Evolutionary conservation across 2,888 invertebrate genomes (phyloP).

Genomic region (Tetropium fuscum): DNA sequence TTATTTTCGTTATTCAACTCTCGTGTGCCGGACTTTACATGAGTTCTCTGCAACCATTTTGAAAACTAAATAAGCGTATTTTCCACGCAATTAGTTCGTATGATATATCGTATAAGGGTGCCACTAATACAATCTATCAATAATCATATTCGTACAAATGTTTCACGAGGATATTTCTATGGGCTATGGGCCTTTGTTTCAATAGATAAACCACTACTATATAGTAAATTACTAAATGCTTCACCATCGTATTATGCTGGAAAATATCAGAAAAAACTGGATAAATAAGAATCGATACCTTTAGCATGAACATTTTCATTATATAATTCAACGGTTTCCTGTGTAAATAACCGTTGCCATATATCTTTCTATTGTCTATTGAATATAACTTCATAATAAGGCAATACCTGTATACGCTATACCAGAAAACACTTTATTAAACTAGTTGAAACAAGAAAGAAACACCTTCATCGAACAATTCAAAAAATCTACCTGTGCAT

Average conservation of each 20-base stretch:
- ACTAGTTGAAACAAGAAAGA: conserved; percentile 46
- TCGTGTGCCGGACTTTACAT: too few relatives aligned
- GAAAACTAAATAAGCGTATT: too few relatives aligned
- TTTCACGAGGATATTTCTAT: too few relatives aligned
- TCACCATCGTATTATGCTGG: not conserved
- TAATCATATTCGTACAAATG: too few relatives aligned
- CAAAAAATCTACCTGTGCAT: conserved; percentile 49
- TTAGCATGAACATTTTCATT: not conserved
- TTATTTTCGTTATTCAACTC: too few relatives aligned
- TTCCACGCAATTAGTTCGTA: too few relatives aligned
- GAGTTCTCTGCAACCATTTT: too few relatives aligned
- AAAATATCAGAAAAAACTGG: not conserved
- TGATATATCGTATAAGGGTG: too few relatives aligned
- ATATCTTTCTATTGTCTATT: conserved; percentile 27
- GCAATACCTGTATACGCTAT: conserved; percentile 13
- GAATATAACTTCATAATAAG: conserved; percentile 30
- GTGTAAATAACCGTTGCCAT: conserved; percentile 17
- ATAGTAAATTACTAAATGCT: too few relatives aligned
- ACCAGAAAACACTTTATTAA: conserved; percentile 41
- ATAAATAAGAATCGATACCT: not conserved
- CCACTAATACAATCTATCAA: too few relatives aligned
- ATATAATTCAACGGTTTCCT: not conserved
- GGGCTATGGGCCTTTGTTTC: too few relatives aligned
- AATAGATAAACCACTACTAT: too few relatives aligned
- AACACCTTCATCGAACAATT: conserved; percentile 49